Base-by-base conservation (phyloP, 2,797 vertebrate genomes). In the Labeo calbasu region DNA sequence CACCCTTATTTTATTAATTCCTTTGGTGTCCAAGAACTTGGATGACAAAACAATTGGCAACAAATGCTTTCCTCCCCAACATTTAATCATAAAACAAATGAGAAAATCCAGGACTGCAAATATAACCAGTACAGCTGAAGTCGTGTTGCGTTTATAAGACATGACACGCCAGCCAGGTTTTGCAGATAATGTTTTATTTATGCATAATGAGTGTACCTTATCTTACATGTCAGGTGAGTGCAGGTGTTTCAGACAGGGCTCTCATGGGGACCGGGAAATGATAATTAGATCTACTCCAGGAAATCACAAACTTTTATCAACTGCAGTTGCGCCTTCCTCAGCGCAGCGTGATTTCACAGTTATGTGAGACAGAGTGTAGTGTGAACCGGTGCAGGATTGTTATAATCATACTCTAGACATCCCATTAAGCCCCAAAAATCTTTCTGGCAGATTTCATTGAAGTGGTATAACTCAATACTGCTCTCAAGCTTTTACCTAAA, bases 251-350 rank as follows among this genome's bases (percentile, higher is more conserved):
- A 81, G 82, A 83, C 79, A 75, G 28, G 68, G 51, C 85, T 88
- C 88, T 88, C 84, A 15, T 51, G 23, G 83, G 87, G 85, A 82
- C 81, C 57, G 13, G 14, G 51, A 84, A 79, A 88, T 79, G 85
- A 90, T 91, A 92, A 93, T 90, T 89, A 90, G 75, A 86, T 84
- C 68, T 79, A 86, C 89, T 86, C 80, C 13, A 28, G 87, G 83
- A 83, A 81, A 89, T 88, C 53, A 40, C 83, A 78, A 66, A 90
- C 76, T 78, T 90, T 86, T 72, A 85, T 77, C 80, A 84, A 79
- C 51, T 53, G 72, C 65, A 71, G 32, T 69, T 79, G 61, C 55
- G 43, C 25, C 55, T 86, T 59, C 40, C 36, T 79, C 36, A 40
- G 61, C 9, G 28, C 63, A 13, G 46, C 61, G 23, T 50, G 77